These are phyloP conservation scores for Candidula unifasciata DNA, from an alignment of 2,888 invertebrate species.

Conservation along the genomic window DNA sequence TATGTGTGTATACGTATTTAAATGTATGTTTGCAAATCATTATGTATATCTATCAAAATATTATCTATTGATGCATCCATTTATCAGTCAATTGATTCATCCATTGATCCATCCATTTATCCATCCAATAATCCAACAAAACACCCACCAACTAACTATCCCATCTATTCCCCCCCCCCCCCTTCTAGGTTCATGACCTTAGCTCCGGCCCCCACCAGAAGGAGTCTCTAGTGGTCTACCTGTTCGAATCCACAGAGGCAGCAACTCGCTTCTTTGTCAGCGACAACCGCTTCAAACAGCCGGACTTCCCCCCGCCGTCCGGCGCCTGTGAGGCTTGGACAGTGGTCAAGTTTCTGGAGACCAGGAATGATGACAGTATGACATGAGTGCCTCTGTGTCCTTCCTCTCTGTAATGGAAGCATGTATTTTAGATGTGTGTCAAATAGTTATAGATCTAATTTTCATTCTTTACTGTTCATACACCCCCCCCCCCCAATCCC, in stretches of 20 bases:
- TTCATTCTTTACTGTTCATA: too few relatives aligned
- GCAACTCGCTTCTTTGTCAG: slow-evolving; percentile 60
- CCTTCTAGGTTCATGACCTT: slow-evolving; percentile 49
- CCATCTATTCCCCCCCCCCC: too few relatives aligned
- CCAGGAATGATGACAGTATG: slow-evolving; percentile 46
- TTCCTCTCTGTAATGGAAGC: neutral
- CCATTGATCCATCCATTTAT: neutral
- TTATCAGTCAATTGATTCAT: too few relatives aligned
- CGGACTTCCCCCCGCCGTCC: slow-evolving; percentile 60
- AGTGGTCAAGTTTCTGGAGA: slow-evolving; percentile 49
- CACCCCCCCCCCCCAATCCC: too few relatives aligned
- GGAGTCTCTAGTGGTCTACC: slow-evolving; percentile 59
- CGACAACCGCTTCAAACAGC: slow-evolving; percentile 60
- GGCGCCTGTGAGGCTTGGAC: slow-evolving; percentile 58
- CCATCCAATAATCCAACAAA: neutral
- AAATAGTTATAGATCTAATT: too few relatives aligned
- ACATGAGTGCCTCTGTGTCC: neutral
- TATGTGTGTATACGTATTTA: too few relatives aligned
- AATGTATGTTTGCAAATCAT: too few relatives aligned
- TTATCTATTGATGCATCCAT: neutral
- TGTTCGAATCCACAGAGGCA: slow-evolving; percentile 57
- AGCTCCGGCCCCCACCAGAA: slow-evolving; percentile 50
- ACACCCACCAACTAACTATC: too few relatives aligned
- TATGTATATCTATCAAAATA: too few relatives aligned
- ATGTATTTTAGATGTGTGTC: neutral